Evolutionary conservation across 2,113 vertebrate genomes (phyloP).

Genomic region (Calidris pugnax): DNA sequence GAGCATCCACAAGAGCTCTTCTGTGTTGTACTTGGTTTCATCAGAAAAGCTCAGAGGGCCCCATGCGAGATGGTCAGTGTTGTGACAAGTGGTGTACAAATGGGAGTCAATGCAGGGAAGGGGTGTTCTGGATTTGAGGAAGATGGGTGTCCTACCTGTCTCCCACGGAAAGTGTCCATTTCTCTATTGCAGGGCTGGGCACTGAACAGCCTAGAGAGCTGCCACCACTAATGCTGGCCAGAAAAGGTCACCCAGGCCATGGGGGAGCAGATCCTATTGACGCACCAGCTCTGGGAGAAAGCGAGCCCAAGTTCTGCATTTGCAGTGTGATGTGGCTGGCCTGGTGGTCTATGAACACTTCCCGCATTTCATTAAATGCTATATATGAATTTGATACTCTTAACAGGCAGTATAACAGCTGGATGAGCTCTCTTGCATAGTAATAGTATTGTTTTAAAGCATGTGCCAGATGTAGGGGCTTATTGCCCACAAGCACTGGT

Average conservation of each 20-base stretch:
- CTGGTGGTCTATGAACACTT: slow-evolving; percentile 39
- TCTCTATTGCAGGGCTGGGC: neutral
- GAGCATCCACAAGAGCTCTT: neutral
- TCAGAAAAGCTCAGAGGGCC: neutral
- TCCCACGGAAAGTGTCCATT: neutral
- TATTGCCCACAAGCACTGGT: slow-evolving; percentile 41
- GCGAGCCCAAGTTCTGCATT: neutral
- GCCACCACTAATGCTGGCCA: fast-evolving
- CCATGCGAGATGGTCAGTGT: neutral
- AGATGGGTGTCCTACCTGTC: neutral
- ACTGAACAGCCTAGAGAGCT: neutral
- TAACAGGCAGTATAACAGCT: slow-evolving; percentile 62
- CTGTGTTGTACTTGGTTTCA: fast-evolving
- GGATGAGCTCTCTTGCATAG: slow-evolving; percentile 60
- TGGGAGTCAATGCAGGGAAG: neutral
- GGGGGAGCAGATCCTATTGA: neutral
- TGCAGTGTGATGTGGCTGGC: neutral
- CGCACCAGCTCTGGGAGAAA: neutral
- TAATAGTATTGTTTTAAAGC: slow-evolving; percentile 57
- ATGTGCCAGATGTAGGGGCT: slow-evolving; percentile 47
- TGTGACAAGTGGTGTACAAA: neutral
- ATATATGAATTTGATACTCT: slow-evolving; percentile 46
- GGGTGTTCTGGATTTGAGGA: neutral
- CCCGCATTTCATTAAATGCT: slow-evolving; percentile 28
- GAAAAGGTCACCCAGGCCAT: neutral